Conservation (phyloP, 2,888 invertebrate species). For the Laothoe populi region DNA sequence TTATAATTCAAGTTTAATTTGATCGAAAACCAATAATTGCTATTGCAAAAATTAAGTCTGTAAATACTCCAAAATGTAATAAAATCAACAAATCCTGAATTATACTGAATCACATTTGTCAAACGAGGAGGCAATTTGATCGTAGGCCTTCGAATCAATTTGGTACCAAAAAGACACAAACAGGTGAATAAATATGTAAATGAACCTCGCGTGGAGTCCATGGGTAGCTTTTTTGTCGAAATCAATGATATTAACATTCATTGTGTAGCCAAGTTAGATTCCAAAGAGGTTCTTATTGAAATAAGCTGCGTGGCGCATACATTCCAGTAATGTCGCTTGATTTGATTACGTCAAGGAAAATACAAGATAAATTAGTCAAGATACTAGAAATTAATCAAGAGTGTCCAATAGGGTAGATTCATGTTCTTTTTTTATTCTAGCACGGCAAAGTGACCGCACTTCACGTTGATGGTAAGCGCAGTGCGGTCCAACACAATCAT, state of each 20-base stretch:
- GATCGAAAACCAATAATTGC: no score
- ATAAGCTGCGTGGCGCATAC: not conserved
- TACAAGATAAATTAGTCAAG: not conserved
- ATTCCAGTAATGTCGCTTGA: not conserved
- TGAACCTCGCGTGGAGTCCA: not conserved
- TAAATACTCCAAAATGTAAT: not conserved
- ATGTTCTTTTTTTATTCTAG: no score
- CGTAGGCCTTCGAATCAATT: slow-evolving; percentile 11
- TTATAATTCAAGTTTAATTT: no score
- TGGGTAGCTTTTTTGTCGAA: not conserved
- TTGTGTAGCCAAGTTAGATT: not conserved
- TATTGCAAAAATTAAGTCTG: no score
- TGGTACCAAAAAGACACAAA: slow-evolving; percentile 2
- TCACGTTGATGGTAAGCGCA: no score
- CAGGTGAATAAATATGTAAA: slow-evolving; percentile 22
- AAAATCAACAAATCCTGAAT: not conserved
- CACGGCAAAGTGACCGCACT: no score
- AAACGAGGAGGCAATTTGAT: slow-evolving; percentile 9
- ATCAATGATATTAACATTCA: not conserved
- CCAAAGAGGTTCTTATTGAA: not conserved
- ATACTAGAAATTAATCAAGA: no score
- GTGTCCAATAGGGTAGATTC: no score
- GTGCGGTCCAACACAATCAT: no score
- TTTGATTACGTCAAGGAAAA: not conserved
- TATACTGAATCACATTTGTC: slow-evolving; percentile 10